Conservation (phyloP, 2,113 vertebrate genomes). For the Callipepla californica region DNA sequence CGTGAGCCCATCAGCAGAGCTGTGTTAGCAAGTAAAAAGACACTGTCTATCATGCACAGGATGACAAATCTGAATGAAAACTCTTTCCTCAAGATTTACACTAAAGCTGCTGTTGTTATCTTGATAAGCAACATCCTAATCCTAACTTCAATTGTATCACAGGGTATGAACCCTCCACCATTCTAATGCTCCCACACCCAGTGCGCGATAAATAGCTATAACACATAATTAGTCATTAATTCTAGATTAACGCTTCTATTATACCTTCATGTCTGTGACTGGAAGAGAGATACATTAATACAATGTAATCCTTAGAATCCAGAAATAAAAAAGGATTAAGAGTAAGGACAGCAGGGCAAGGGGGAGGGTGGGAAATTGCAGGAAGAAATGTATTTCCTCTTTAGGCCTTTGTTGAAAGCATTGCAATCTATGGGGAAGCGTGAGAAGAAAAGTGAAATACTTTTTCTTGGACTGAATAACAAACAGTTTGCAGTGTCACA, state of each 20-base stretch:
- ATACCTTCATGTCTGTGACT: not conserved
- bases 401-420: not conserved
- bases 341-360: not conserved
- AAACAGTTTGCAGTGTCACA: not conserved
- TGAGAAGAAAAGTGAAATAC: not conserved
- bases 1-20: not conserved
- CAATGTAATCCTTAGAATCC: not conserved
- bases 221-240: not conserved
- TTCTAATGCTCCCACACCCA: not conserved
- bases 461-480: not conserved
- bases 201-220: not conserved
- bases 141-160: not conserved
- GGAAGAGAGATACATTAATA: not conserved
- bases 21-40: not conserved
- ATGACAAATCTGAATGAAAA: not conserved
- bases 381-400: not conserved
- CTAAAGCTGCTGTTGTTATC: not conserved
- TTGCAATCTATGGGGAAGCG: not conserved
- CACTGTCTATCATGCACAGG: accelerated
- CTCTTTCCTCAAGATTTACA: not conserved
- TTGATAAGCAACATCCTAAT: not conserved
- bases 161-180: not conserved
- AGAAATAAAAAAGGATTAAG: not conserved
- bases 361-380: not conserved
- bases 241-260: not conserved